Base-by-base conservation (phyloP, 2,888 invertebrate genomes). In the Drosophila mettleri region DNA sequence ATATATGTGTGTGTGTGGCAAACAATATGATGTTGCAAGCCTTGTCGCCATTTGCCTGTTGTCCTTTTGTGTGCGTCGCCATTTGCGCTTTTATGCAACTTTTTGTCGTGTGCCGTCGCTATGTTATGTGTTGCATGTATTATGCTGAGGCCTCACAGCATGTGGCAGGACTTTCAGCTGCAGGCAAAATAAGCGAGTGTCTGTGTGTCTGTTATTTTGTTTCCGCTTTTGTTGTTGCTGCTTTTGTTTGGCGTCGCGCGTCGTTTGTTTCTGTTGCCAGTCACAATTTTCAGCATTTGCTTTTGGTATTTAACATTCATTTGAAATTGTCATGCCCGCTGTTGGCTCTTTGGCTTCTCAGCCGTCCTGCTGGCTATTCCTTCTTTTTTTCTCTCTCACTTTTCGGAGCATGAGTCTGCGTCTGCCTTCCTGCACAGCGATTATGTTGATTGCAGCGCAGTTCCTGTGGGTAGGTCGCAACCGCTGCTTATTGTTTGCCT, bases 361-460 rank as follows among this genome's bases (percentile, higher is more conserved):
- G 24, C 33, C 55, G 46, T 53, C 31, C 9, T 58, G 45, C 31
- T 43, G 38, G 27, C 45, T 27, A n/a, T n/a, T 6, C 12, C 24
- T 3, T 45, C 27, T 18, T 24, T 1, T 24, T 18, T 33, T 51
- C 24, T 45, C n/a, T n/a, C n/a, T n/a, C n/a, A n/a, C n/a, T 36
- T 54, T 20, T 10, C 9, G 31, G 3, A 22, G 38, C 36, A 33
- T 27, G 31, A 18, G 41, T 20, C 48, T 31, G 31, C 48, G 59
- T 33, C 57, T 65, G 72, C 55, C 38, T 84, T 83, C 85, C 87
- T 84, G 83, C 79, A 66, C 65, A 87, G 74, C 89, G 89, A 87
- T 89, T 85, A 85, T 88, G 87, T 85, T 85, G 85, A 85, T 85
- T 85, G 85, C 89, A 87, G 86, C 77, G 67, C 69, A 77, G 87